These are phyloP conservation scores for Casuarius casuarius DNA, from an alignment of 2,113 vertebrate species.

Conservation along the genomic window DNA sequence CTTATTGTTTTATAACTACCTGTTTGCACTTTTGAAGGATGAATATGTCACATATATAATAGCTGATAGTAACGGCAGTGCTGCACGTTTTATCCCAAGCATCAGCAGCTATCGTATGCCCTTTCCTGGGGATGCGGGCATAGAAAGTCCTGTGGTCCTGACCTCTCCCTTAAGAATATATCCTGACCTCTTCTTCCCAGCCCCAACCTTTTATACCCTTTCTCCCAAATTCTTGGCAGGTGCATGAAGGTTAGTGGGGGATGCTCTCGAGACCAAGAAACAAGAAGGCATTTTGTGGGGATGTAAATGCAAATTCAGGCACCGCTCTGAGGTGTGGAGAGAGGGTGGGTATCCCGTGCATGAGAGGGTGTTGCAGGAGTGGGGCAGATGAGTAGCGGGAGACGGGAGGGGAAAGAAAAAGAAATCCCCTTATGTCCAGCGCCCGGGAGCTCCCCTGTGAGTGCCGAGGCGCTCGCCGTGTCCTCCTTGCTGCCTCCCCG, in stretches of 20 bases:
- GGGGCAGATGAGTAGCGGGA: not conserved
- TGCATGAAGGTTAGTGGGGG: not conserved
- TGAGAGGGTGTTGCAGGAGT: not conserved
- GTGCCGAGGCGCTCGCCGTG: too few relatives aligned
- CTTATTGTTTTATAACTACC: not conserved
- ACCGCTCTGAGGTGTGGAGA: not conserved
- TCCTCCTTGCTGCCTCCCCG: not conserved
- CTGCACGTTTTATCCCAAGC: not conserved
- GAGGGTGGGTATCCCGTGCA: fast-evolving
- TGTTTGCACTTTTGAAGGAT: not conserved
- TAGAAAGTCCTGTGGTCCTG: not conserved
- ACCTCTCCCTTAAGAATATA: not conserved
- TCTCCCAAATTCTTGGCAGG: not conserved
- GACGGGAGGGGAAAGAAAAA: not conserved
- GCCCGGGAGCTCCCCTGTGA: not conserved
- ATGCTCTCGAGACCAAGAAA: not conserved
- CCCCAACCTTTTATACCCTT: not conserved
- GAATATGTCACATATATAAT: not conserved
- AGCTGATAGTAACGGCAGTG: not conserved
- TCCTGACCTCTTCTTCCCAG: not conserved
- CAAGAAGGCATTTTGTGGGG: not conserved
- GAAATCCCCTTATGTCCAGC: not conserved
- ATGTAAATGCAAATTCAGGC: not conserved
- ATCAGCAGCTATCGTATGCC: fast-evolving
- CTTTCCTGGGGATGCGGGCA: not conserved